Evolutionary conservation across 2,113 vertebrate species (phyloP), one percentile per base, ranked within the genome.

Genomic region (Pleuronectes platessa): DNA sequence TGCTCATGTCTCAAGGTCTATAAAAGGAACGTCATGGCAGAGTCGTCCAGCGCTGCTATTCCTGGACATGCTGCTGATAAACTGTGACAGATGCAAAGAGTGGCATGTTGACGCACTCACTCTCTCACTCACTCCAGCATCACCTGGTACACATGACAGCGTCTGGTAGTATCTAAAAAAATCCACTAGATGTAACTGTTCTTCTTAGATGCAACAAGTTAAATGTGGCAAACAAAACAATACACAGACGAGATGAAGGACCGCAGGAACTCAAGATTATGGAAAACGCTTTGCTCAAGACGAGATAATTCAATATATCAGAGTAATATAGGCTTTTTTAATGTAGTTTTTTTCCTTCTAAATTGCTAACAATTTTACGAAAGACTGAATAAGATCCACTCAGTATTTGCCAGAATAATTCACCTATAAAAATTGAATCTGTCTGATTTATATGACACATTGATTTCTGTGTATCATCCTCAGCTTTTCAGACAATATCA

Each of bases 1-100:
- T 78, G 88, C 88, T 76, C 61, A 66, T 84, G 83, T 85, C 92
- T 91, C 81, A 83, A 92, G 94, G 89, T 94, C 96, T 99, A 97
- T 97, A 98, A 97, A 98, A 96, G 96, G 96, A 95, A 95, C 93
- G 90, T 86, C 76, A 90, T 87, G 86, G 78, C 81, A 81, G 77
- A 91, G 82, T 81, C 23, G 42, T 82, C 85, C 90, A 88, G 82
- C 56, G 89, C 90, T 95, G 92, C 98, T 99, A 99, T 99, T 99
- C 93, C 90, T 93, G 96, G 97, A 95, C 86, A 73, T 88, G 79
- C 90, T 80, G 90, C 94, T 98, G 97, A 98, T 93, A 94, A 94
- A 92, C 77, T 91, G 93, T 86, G 94, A 98, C 98, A 98, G 97
- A 98, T 98, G 97, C 94, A 93, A 79, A 74, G 75, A 68, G 68